These are phyloP conservation scores for Eremophila alpestris DNA, from an alignment of 2,797 vertebrate genomes.

Conservation along the genomic window DNA sequence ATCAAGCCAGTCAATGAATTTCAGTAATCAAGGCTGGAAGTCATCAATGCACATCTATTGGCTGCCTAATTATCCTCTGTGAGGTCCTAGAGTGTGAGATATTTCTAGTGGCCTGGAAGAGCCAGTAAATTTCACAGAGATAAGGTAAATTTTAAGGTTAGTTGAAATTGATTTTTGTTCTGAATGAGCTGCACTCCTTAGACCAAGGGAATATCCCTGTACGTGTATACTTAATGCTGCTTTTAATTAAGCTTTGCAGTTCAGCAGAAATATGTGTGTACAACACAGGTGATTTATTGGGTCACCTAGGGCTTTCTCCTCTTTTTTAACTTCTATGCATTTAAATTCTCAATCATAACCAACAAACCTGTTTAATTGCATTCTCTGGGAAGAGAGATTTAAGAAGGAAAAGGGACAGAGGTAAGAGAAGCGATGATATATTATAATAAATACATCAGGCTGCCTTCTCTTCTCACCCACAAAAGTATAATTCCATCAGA, in stretches of 20 bases:
- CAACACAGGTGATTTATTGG: slow-evolving; percentile 36
- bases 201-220: background rate
- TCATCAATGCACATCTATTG: slow-evolving; percentile 30
- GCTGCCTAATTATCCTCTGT: slow-evolving; percentile 39
- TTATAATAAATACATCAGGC: slow-evolving; percentile 8
- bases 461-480: background rate
- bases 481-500: slow-evolving; percentile 11
- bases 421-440: slow-evolving; percentile 33
- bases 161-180: slow-evolving; percentile 43
- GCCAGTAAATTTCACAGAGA: slow-evolving; percentile 63
- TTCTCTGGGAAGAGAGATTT: slow-evolving; percentile 31
- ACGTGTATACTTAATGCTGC: background rate
- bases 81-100: slow-evolving; percentile 52
- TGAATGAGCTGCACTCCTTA: slow-evolving; percentile 1
- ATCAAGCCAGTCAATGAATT: slow-evolving; percentile 57
- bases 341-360: slow-evolving; percentile 56
- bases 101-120: slow-evolving; percentile 65
- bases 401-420: slow-evolving; percentile 57
- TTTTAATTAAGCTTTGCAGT: slow-evolving; percentile 25
- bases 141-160: slow-evolving; percentile 66
- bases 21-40: slow-evolving; percentile 52
- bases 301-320: slow-evolving; percentile 37
- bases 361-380: slow-evolving; percentile 38
- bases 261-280: slow-evolving; percentile 33
- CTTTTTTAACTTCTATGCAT: slow-evolving; percentile 7